Percentiles rank a stretch among this genome's conserved stretches.
These are phyloP conservation scores for Tribolium castaneum DNA, from an alignment of 1,140 invertebrate species.

Conservation along the genomic window DNA sequence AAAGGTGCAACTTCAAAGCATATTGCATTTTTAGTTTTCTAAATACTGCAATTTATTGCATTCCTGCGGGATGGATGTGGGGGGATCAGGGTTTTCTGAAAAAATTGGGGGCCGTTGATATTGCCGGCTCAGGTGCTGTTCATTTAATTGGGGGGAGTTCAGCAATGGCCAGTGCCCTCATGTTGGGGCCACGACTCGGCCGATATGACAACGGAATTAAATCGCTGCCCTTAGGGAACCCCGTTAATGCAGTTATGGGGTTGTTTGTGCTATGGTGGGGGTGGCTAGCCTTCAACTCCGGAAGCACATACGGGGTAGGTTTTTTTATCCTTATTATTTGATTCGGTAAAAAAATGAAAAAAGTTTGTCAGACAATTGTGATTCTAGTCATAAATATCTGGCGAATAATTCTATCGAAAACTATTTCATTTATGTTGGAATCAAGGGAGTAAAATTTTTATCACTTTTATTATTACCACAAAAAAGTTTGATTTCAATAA, in stretches of 20 bases:
- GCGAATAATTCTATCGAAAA: no score
- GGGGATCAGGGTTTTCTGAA: constrained; percentile 87
- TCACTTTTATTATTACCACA: no score
- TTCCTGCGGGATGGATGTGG: constrained; percentile 95
- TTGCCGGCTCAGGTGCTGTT: constrained; percentile 91
- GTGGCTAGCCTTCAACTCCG: constrained; percentile 94
- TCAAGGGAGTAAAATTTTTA: no score
- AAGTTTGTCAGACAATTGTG: no score
- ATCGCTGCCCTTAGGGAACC: constrained; percentile 84
- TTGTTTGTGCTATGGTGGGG: constrained; percentile 96
- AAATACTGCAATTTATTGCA: constrained; percentile 91
- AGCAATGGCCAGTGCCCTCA: constrained; percentile 88
- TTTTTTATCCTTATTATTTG: background rate
- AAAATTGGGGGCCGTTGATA: constrained; percentile 85
- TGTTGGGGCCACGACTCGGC: constrained; percentile 90
- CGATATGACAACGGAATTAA: constrained; percentile 82
- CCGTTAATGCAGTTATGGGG: constrained; percentile 91
- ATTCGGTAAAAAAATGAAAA: no score
- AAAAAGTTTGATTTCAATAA: no score
- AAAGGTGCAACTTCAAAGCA: constrained; percentile 90
- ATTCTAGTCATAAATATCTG: no score
- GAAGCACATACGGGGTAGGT: constrained; percentile 83
- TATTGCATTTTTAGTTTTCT: constrained; percentile 91
- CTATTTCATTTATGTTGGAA: no score
- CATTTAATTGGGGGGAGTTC: constrained; percentile 83